Evolutionary conservation across 1,140 invertebrate species (phyloP).

Genomic region (Pogonognathellus flavescens): DNA sequence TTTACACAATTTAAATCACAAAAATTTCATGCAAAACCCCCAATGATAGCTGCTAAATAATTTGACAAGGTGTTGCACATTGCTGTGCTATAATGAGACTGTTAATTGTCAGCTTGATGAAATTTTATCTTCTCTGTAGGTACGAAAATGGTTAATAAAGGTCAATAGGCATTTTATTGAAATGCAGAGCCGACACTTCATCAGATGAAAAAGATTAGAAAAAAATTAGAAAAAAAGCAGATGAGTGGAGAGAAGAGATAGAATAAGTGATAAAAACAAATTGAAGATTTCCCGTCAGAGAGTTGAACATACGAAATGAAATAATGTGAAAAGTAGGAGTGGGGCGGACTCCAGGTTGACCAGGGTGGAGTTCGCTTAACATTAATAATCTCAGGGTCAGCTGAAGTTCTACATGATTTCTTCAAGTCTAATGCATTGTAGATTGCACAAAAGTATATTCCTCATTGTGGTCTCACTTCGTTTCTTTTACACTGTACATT

Average conservation of each 20-base stretch:
- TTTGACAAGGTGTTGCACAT: too few relatives aligned
- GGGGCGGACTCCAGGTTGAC: conserved; percentile 43
- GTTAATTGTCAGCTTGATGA: too few relatives aligned
- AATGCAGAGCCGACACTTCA: too few relatives aligned
- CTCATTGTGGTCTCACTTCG: neutral
- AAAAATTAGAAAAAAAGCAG: neutral
- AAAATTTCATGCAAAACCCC: too few relatives aligned
- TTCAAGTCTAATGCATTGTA: neutral
- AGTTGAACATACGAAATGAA: conserved; percentile 18
- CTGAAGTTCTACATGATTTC: conserved; percentile 15
- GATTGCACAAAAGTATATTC: neutral
- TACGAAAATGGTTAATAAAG: too few relatives aligned
- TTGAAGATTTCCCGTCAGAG: conserved; percentile 4
- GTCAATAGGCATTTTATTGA: too few relatives aligned
- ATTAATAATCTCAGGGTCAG: conserved; percentile 45
- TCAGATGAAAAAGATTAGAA: too few relatives aligned
- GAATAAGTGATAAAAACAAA: conserved; percentile 25
- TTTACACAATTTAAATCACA: too few relatives aligned
- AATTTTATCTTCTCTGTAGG: too few relatives aligned
- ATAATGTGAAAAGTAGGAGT: conserved; percentile 39
- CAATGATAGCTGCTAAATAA: too few relatives aligned
- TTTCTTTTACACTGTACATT: neutral
- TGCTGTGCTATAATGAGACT: too few relatives aligned
- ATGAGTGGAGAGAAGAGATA: neutral
- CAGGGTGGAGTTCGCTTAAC: conserved; percentile 47